phyloP scores from a whole-genome alignment of 1,140 invertebrate species.

The Trachymyrmex septentrionalis region DNA sequence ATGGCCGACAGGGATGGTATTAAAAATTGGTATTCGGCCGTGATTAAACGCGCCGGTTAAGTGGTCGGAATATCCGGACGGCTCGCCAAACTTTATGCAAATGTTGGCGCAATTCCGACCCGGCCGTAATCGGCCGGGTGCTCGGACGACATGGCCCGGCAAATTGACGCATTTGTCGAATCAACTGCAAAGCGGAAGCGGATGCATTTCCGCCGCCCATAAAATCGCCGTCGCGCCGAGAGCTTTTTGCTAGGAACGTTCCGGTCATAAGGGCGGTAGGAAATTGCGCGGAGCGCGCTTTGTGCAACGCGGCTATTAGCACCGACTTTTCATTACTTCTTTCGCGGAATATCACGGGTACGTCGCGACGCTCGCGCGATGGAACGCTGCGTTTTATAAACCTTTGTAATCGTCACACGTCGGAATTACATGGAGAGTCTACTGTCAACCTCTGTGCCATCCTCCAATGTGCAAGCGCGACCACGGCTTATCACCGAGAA shows the following conservation, averaged over 20 bases:
- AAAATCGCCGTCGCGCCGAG: slow-evolving; percentile 30
- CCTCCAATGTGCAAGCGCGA: background rate
- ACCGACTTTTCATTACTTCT: slow-evolving; percentile 53
- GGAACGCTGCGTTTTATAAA: slow-evolving; percentile 18
- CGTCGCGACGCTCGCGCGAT: slow-evolving; percentile 33
- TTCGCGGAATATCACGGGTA: slow-evolving; percentile 25
- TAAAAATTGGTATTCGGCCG: slow-evolving; percentile 43
- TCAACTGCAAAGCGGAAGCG: slow-evolving; percentile 42
- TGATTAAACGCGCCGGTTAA: slow-evolving; percentile 47
- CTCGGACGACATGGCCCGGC: background rate
- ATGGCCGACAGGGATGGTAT: background rate
- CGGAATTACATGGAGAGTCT: slow-evolving; percentile 28
- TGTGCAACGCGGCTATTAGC: slow-evolving; percentile 51
- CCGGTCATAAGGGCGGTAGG: slow-evolving; percentile 26
- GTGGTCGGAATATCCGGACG: slow-evolving; percentile 39
- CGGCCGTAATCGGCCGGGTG: slow-evolving; percentile 6
- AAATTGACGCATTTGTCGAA: slow-evolving; percentile 61
- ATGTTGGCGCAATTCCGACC: slow-evolving; percentile 44
- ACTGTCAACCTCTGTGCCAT: background rate
- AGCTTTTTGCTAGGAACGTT: slow-evolving; percentile 30
- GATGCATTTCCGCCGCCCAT: slow-evolving; percentile 45
- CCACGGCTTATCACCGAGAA: slow-evolving; percentile 27
- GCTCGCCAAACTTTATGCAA: slow-evolving; percentile 47
- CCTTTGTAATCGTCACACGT: slow-evolving; percentile 39
- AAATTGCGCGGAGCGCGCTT: slow-evolving; percentile 39